Percentiles rank a stretch among this genome's conserved stretches.
Evolutionary conservation across 2,113 vertebrate genomes (phyloP).

Genomic region (Anoura caudifer): DNA sequence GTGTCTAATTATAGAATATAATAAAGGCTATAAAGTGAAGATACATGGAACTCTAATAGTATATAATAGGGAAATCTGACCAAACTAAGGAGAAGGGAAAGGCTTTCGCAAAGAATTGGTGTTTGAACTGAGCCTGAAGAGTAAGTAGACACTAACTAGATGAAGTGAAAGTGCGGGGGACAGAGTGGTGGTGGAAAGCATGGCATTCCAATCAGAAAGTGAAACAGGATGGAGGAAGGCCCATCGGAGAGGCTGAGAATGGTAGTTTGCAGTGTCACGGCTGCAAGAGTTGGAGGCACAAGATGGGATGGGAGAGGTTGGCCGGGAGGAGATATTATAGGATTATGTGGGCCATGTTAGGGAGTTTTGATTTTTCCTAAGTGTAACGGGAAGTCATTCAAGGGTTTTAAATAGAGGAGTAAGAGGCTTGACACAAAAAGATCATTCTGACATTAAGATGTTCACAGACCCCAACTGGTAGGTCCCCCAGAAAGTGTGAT

Average conservation of each 20-base stretch:
- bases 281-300: background rate
- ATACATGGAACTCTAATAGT: background rate
- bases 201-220: background rate
- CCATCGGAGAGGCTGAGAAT: background rate
- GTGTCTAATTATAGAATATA: background rate
- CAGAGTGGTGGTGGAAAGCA: background rate
- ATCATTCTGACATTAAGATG: background rate
- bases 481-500: background rate
- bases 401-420: background rate
- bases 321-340: background rate
- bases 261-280: background rate
- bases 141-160: background rate
- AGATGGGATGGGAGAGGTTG: background rate
- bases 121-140: background rate
- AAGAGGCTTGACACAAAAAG: background rate
- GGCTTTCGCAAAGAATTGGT: background rate
- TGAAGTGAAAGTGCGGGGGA: no score
- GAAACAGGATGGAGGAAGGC: background rate
- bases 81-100: background rate
- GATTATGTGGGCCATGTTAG: no score
- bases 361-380: background rate
- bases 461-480: background rate
- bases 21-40: background rate
- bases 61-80: background rate
- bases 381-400: background rate